phyloP scores from a whole-genome alignment of 92 coral and sea anemone species.

The Muricea muricata region DNA sequence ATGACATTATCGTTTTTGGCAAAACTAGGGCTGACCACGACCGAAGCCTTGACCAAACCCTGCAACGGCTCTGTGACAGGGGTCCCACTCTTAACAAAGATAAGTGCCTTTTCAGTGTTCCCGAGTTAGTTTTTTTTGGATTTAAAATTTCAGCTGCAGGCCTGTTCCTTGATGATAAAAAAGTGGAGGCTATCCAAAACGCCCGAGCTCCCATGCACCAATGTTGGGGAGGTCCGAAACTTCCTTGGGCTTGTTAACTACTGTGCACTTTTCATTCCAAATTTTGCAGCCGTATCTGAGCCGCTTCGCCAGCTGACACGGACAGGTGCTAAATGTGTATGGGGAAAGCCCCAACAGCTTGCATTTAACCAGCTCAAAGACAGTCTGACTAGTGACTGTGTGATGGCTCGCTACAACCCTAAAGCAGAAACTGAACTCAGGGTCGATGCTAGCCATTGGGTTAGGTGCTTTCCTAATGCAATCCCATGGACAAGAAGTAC shows the following conservation, averaged over 20 bases:
- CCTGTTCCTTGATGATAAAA: background rate
- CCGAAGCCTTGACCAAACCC: constrained; percentile 19
- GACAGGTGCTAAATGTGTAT: constrained; percentile 4
- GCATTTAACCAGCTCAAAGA: too few species aligned
- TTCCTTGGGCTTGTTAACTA: constrained; percentile 42
- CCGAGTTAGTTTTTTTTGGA: constrained; percentile 25
- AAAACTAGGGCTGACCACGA: constrained; percentile 20
- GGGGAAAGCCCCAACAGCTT: constrained; percentile 2
- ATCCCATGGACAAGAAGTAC: background rate
- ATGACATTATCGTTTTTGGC: constrained; percentile 52
- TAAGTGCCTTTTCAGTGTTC: too few species aligned
- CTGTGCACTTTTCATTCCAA: background rate
- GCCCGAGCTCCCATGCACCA: background rate
- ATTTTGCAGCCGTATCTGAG: too few species aligned
- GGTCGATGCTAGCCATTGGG: constrained; percentile 29
- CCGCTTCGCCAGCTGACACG: too few species aligned
- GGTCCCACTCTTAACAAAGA: too few species aligned
- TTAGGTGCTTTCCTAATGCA: constrained; percentile 30
- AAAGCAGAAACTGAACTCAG: background rate
- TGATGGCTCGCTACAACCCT: constrained; percentile 17
- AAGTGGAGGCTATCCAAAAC: too few species aligned
- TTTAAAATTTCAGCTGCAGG: constrained; percentile 26
- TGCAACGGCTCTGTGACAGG: too few species aligned
- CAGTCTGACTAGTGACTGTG: too few species aligned
- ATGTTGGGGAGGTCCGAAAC: constrained; percentile 37